These are phyloP conservation scores for Drosophila lacteicornis DNA, from an alignment of 1,140 invertebrate genomes.

Conservation along the genomic window DNA sequence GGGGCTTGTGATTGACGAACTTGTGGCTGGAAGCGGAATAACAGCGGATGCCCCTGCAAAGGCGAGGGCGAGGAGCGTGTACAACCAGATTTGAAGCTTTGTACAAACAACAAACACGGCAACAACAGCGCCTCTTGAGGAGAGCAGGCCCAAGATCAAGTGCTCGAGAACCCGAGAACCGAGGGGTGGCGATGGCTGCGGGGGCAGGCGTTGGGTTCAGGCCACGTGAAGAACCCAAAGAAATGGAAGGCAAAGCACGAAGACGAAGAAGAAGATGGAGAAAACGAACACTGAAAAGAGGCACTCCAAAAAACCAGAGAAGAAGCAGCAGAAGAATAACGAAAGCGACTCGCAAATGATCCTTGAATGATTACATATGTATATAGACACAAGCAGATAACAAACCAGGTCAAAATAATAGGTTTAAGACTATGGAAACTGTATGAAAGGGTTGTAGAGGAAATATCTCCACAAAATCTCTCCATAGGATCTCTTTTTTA, in stretches of 20 bases:
- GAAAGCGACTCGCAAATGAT: slow-evolving; percentile 68
- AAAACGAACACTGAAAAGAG: slow-evolving; percentile 45
- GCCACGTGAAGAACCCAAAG: slow-evolving; percentile 45
- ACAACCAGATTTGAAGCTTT: slow-evolving; percentile 83
- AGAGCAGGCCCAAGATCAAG: slow-evolving; percentile 69
- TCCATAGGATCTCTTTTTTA: too few species aligned
- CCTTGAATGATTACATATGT: slow-evolving; percentile 64
- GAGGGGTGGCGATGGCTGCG: neutral
- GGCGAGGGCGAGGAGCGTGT: slow-evolving; percentile 36
- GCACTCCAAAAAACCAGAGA: slow-evolving; percentile 40
- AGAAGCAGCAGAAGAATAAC: slow-evolving; percentile 38
- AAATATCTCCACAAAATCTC: neutral
- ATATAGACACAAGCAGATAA: slow-evolving; percentile 18
- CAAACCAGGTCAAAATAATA: slow-evolving; percentile 3
- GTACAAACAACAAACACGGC: slow-evolving; percentile 74
- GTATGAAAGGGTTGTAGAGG: neutral
- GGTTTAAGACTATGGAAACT: neutral
- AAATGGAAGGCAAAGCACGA: slow-evolving; percentile 32
- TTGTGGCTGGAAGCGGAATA: slow-evolving; percentile 45
- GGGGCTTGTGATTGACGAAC: slow-evolving; percentile 51
- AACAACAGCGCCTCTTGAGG: slow-evolving; percentile 42
- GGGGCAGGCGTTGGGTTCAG: neutral
- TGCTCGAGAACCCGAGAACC: slow-evolving; percentile 50
- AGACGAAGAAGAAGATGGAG: neutral
- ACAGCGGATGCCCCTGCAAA: slow-evolving; percentile 13